Base-by-base conservation (phyloP, 2,888 invertebrate genomes). In the Eristalinus sepulchralis region DNA sequence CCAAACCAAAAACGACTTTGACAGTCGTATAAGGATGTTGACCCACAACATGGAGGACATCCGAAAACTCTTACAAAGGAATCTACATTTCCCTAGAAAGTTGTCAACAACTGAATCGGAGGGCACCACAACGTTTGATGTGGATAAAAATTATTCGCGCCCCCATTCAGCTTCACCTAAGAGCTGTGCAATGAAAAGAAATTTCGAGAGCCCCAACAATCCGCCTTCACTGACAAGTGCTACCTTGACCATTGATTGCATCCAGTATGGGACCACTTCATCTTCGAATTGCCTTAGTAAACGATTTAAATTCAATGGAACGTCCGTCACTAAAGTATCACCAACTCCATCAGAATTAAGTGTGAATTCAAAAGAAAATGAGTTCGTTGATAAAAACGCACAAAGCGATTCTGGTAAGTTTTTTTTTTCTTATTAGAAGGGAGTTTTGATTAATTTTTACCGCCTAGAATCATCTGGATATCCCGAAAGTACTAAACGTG, bases 301-400 rank as follows among this genome's bases (percentile, higher is more conserved):
- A 31, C 81, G 83, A 9, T 81, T 79, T 22, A 81, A 81, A 66
- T 82, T 68, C 34, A 71, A 67, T 22, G 70, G 60, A 27, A 4
- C 78, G 8, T 59, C 70, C 13, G 84, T 88, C 22, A 81, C 87
- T 0, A 91, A 92, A 76, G 89, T 90, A 10, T 92, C 92, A 13
- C 92, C 92, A 1, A 90, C 92, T 33, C 90, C 90, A 9, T 92
- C 92, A 0, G 92, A 92, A 71, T 72, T 89, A 1, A 92, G 92
- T 87, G 89, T 90, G 0, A 91, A 91, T 73, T 92, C 92, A 4
- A 92, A 92, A 78, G 92, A 92, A 83, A 92, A 92, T 77, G 91
- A 92, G 67, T 90, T 88, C 79, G 62, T 84, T 31, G 90, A 88
- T 17, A 89, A 89, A 36, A 83, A 80, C 33, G 20, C 75, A 34